Conservation (phyloP, 2,888 invertebrate genomes). For the Mellilla xanthometata region DNA sequence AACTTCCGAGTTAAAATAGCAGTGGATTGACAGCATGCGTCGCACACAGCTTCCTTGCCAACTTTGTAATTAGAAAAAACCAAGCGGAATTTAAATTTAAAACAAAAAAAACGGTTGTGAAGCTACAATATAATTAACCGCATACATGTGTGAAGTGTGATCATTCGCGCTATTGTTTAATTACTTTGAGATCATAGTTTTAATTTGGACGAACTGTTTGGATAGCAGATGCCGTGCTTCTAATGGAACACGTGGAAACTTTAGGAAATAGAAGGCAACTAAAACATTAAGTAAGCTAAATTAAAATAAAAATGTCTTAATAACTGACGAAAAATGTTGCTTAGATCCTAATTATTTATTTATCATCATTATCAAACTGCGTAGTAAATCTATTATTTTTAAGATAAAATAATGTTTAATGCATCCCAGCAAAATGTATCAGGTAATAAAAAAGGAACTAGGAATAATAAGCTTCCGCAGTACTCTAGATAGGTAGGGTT, state of each 20-base stretch:
- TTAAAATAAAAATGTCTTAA: too few relatives aligned
- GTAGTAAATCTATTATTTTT: too few relatives aligned
- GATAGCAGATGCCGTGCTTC: conserved; percentile 47
- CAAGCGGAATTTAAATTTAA: conserved; percentile 45
- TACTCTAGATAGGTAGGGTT: conserved; percentile 50
- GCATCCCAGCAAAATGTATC: conserved; percentile 29
- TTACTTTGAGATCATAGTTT: conserved; percentile 58
- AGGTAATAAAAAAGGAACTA: too few relatives aligned
- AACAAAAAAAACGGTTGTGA: conserved; percentile 35
- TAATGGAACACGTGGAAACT: conserved; percentile 23
- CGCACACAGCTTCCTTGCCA: conserved; percentile 72
- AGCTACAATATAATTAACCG: conserved; percentile 16
- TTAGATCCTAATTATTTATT: too few relatives aligned
- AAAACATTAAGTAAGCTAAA: too few relatives aligned
- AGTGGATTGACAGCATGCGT: conserved; percentile 68
- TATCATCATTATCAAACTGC: too few relatives aligned
- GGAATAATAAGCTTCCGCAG: conserved; percentile 52
- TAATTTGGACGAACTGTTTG: conserved; percentile 49
- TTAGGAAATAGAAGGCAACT: too few relatives aligned
- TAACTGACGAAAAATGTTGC: too few relatives aligned
- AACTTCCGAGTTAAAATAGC: conserved; percentile 61
- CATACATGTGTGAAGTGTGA: conserved; percentile 51
- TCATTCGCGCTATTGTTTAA: conserved; percentile 51
- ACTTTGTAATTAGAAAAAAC: conserved; percentile 76
- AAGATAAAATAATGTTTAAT: not conserved